These are phyloP conservation scores for Chironex yamaguchii DNA, from an alignment of 30 jellyfish, hydroid and myxozoan genomes.

Conservation along the genomic window DNA sequence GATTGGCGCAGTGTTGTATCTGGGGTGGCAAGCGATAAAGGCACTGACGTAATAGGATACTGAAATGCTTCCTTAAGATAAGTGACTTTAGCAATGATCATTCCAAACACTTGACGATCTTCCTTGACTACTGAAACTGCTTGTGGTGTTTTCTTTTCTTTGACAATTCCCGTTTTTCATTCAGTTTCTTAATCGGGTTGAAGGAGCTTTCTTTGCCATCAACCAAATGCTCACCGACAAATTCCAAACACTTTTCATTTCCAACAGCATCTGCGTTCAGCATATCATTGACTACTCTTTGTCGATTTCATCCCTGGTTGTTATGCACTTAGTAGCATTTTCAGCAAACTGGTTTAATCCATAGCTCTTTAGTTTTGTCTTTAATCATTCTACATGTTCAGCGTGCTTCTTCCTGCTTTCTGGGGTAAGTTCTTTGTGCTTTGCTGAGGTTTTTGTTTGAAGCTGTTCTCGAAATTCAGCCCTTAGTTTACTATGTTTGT, in stretches of 20 bases:
- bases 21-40: not conserved
- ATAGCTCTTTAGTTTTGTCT: no score
- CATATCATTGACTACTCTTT: conserved; percentile 49
- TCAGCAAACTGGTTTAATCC: no score
- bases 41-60: not conserved
- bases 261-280: no score
- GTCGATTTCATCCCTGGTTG: conserved; percentile 46
- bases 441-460: conserved; percentile 56
- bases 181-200: conserved; percentile 54
- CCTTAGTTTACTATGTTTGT: not conserved
- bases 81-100: not conserved
- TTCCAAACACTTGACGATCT: not conserved
- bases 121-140: not conserved
- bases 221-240: not conserved
- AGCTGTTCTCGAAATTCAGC: no score
- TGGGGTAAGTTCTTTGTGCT: conserved; percentile 54
- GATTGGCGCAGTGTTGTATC: not conserved
- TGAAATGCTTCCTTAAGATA: not conserved
- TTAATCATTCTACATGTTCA: conserved; percentile 55
- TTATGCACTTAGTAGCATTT: conserved; percentile 48
- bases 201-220: conserved; percentile 36
- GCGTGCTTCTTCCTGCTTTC: conserved; percentile 48
- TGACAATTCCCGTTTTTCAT: conserved; percentile 31
- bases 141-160: not conserved
- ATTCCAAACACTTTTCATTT: not conserved